Percentiles rank a stretch among this genome's conserved stretches.
phyloP scores from a whole-genome alignment of 2,797 vertebrate genomes.

The Lacerta agilis region DNA sequence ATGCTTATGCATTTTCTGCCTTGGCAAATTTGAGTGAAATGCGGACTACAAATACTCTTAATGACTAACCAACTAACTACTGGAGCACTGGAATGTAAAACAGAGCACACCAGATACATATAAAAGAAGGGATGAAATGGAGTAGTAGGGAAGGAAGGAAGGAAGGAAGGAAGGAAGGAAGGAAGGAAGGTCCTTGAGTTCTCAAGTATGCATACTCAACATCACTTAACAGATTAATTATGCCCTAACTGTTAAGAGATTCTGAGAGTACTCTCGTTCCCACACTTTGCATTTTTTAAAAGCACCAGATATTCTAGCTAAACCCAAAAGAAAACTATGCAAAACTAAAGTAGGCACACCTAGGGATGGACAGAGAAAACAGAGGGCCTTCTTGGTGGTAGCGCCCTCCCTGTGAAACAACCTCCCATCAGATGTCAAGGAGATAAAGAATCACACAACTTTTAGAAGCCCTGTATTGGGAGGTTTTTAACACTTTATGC shows the following conservation, averaged over 20 bases:
- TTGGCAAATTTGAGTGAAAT: too few relatives aligned
- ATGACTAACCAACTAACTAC: neutral
- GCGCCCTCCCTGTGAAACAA: too few relatives aligned
- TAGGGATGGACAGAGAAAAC: too few relatives aligned
- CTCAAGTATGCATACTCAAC: neutral
- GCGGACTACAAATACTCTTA: too few relatives aligned
- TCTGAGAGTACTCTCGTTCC: neutral
- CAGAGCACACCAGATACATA: neutral
- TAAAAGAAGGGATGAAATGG: neutral
- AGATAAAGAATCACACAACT: too few relatives aligned
- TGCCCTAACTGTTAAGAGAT: slow-evolving; percentile 1
- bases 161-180: neutral
- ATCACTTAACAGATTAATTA: neutral
- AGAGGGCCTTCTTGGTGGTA: too few relatives aligned
- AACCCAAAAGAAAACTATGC: neutral
- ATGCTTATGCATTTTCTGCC: too few relatives aligned
- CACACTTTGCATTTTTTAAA: neutral
- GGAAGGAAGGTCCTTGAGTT: neutral
- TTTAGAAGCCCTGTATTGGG: too few relatives aligned
- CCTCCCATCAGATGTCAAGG: too few relatives aligned
- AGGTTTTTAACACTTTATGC: too few relatives aligned
- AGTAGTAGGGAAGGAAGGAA: neutral
- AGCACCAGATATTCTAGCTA: neutral
- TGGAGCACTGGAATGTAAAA: neutral
- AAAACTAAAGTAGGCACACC: neutral